phyloP scores from a whole-genome alignment of 2,113 vertebrate genomes.

The Pluvialis apricaria region DNA sequence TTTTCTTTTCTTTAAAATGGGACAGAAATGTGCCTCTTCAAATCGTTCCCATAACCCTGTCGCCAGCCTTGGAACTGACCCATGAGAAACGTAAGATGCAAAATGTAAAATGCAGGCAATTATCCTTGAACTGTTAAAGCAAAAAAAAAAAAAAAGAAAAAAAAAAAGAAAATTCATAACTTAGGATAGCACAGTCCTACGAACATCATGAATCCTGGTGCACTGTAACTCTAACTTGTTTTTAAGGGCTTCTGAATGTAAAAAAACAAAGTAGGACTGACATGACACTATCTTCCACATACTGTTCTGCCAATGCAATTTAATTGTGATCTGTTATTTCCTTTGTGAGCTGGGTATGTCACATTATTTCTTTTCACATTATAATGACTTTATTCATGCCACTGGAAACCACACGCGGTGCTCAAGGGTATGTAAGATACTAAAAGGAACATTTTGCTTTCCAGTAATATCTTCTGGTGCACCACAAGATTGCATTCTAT shows the following conservation, averaged over 20 bases:
- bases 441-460: background rate
- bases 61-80: background rate
- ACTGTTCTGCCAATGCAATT: background rate
- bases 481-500: background rate
- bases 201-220: background rate
- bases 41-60: slow-evolving; percentile 25
- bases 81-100: background rate
- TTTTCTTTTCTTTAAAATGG: background rate
- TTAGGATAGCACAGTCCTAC: background rate
- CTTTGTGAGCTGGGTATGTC: background rate
- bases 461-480: background rate
- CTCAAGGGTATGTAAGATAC: background rate
- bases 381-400: background rate
- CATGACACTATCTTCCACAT: background rate
- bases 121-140: background rate
- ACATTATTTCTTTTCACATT: background rate
- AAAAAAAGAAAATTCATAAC: background rate
- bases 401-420: background rate
- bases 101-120: background rate
- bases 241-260: background rate
- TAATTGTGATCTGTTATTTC: background rate
- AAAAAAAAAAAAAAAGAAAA: background rate
- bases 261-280: background rate
- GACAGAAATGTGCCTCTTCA: slow-evolving; percentile 19
- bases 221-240: background rate